Base-by-base conservation (phyloP, 2,888 invertebrate genomes). In the Lacanobia wlatinum region DNA sequence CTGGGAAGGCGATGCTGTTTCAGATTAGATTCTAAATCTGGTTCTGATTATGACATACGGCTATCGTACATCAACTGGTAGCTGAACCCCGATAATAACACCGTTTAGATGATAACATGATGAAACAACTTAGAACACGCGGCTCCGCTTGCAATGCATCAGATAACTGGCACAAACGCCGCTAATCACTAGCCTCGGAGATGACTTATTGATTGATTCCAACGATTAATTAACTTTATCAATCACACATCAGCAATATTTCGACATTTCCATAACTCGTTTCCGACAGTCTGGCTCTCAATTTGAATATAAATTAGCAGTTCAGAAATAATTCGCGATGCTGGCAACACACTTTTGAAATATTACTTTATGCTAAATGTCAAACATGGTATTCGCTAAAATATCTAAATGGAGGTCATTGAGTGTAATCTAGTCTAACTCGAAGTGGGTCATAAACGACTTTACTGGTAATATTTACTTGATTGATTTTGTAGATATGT, bases 291-390 rank as follows among this genome's bases (percentile, higher is more conserved):
- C 38, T 53, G 9, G 38, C 7, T 65, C 38, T 56, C 58, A 55
- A 77, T 82, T 84, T 76, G 50, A 82, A 86, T 84, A 72, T 82
- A 63, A 76, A 86, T 75, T 70, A 48, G 59, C 58, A 38, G 10
- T 58, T 38, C n/a, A 68, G 60, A 61, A 67, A 64, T 70, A 78
- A 76, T 81, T 74, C 58, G 78, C 76, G 68, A 69, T 12, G 58
- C 70, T 73, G 68, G 67, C 50, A 70, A 62, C 69, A 72, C 60
- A 72, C 43, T 77, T 78, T 21, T 65, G 58, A 80, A 68, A 68
- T 68, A 64, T 59, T 46, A 52, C 28, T 75, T 69, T 61, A 64
- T 18, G 50, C 43, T 72, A 63, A 70, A 73, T 59, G 70, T 67
- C 67, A 64, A 70, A 58, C 59, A 58, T 56, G 55, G 68, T 65